Percentiles rank a stretch among this genome's conserved stretches.
Conservation (phyloP, 30 jellyfish, hydroid and myxozoan species). For the Cassiopea andromeda region DNA sequence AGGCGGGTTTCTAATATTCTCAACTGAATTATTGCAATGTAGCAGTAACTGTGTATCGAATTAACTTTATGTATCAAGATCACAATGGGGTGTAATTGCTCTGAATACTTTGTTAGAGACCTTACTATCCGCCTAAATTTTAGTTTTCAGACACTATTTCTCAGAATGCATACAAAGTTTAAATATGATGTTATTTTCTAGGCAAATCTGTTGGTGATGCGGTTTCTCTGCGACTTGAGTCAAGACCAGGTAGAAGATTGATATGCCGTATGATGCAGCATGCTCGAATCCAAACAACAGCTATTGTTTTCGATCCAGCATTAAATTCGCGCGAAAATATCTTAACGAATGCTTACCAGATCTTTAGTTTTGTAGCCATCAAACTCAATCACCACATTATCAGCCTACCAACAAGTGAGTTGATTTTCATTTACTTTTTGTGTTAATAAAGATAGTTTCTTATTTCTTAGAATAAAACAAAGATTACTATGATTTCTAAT, state of each 20-base stretch:
- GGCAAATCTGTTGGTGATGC: slow-evolving; percentile 81
- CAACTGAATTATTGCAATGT: too few species aligned
- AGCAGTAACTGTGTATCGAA: too few species aligned
- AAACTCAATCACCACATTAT: slow-evolving; percentile 41
- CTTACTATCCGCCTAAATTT: not conserved
- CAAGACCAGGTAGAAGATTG: slow-evolving; percentile 76
- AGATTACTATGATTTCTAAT: too few species aligned
- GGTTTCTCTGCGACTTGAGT: slow-evolving; percentile 52
- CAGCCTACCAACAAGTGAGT: slow-evolving; percentile 53
- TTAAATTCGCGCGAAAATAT: slow-evolving; percentile 51
- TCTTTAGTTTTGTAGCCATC: slow-evolving; percentile 66
- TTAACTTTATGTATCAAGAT: too few species aligned
- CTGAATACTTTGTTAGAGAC: too few species aligned
- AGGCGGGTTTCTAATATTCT: too few species aligned
- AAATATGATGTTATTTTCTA: not conserved
- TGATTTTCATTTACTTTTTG: not conserved
- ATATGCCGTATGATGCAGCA: slow-evolving; percentile 62
- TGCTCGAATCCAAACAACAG: slow-evolving; percentile 47
- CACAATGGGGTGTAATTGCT: too few species aligned
- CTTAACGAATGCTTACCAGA: slow-evolving; percentile 61
- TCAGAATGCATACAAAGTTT: not conserved
- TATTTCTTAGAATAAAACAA: too few species aligned
- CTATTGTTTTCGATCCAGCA: slow-evolving; percentile 65
- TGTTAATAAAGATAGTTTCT: too few species aligned
- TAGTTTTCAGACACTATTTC: not conserved